phyloP scores from a whole-genome alignment of 2,113 vertebrate genomes.

The Butorides virescens region DNA sequence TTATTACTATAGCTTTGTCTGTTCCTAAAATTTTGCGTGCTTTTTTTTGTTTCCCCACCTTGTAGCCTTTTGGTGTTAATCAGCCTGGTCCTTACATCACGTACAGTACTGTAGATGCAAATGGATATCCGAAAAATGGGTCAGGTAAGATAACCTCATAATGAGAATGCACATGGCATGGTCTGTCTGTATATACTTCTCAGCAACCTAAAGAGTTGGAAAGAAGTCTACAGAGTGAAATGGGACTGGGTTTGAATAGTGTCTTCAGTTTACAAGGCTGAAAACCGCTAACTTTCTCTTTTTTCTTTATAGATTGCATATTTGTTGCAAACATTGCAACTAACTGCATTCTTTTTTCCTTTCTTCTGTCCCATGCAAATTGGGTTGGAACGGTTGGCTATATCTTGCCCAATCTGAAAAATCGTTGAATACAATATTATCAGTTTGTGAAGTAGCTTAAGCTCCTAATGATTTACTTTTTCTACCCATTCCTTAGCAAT shows the following conservation, averaged over 20 bases:
- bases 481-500: not conserved
- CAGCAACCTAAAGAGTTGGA: not conserved
- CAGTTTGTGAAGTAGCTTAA: not conserved
- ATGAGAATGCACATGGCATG: not conserved
- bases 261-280: not conserved
- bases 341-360: not conserved
- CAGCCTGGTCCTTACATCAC: constrained; percentile 97
- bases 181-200: not conserved
- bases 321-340: not conserved
- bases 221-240: not conserved
- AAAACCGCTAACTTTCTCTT: not conserved
- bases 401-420: not conserved
- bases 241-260: not conserved
- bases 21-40: not conserved
- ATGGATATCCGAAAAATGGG: constrained; percentile 92
- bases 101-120: constrained; percentile 95
- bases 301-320: not conserved
- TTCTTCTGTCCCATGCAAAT: not conserved
- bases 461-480: not conserved
- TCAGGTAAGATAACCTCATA: constrained; percentile 81
- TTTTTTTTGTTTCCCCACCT: not conserved
- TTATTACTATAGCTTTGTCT: not conserved
- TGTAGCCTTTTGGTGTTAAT: constrained; percentile 94
- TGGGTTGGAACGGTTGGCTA: not conserved
- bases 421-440: not conserved